Evolutionary conservation across 2,888 invertebrate species (phyloP).

Genomic region (Stenodema calcarata): DNA sequence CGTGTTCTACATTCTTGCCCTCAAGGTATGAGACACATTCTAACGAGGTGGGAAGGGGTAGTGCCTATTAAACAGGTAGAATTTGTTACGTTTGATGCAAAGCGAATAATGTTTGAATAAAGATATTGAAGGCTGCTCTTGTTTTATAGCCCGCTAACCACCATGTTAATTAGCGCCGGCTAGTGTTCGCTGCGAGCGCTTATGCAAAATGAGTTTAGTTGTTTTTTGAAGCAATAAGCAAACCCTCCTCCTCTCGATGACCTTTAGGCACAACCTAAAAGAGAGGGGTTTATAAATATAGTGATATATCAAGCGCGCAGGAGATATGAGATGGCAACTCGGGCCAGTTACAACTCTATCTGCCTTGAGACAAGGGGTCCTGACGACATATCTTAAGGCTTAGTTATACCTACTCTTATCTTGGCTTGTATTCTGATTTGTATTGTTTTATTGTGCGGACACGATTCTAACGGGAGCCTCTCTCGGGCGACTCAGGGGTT

Average conservation of each 20-base stretch:
- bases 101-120: not conserved
- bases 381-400: slow-evolving; percentile 40
- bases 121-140: not conserved
- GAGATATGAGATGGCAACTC: slow-evolving; percentile 47
- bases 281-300: slow-evolving; percentile 40
- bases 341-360: slow-evolving; percentile 48
- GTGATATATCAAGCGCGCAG: slow-evolving; percentile 37
- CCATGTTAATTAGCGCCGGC: slow-evolving; percentile 13
- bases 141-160: slow-evolving; percentile 7
- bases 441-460: slow-evolving; percentile 48
- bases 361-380: slow-evolving; percentile 23
- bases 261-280: not conserved
- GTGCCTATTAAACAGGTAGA: slow-evolving; percentile 6
- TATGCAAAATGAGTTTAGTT: not conserved
- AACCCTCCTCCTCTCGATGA: not conserved
- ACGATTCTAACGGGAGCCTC: slow-evolving; percentile 48
- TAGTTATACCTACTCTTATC: slow-evolving; percentile 43
- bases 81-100: slow-evolving; percentile 3
- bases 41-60: not conserved
- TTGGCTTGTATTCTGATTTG: slow-evolving; percentile 47
- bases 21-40: not conserved
- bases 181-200: slow-evolving; percentile 1
- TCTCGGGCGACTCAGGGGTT: not conserved
- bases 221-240: not conserved
- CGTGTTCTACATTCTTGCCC: not conserved